phyloP scores from a whole-genome alignment of 2,888 invertebrate genomes.

The Hypomecis punctinalis region DNA sequence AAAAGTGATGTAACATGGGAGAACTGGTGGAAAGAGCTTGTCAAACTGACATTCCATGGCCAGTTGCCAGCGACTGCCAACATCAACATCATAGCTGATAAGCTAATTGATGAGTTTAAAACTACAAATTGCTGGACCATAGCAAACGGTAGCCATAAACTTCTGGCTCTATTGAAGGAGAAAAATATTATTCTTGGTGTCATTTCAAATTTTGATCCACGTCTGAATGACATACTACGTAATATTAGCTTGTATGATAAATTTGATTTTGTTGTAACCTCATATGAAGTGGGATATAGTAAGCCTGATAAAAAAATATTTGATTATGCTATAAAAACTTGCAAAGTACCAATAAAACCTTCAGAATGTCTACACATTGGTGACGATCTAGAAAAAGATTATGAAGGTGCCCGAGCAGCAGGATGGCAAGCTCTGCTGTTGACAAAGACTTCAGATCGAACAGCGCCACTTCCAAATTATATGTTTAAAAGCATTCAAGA shows the following conservation, averaged over 20 bases:
- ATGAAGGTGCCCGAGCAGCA: slow-evolving; percentile 88
- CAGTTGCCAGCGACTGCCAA: slow-evolving; percentile 65
- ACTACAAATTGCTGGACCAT: slow-evolving; percentile 90
- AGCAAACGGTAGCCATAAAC: slow-evolving; percentile 86
- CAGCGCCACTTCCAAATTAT: slow-evolving; percentile 51
- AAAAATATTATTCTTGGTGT: slow-evolving; percentile 87
- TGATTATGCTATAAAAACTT: slow-evolving; percentile 82
- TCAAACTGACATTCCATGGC: slow-evolving; percentile 87
- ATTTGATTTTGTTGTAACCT: slow-evolving; percentile 92
- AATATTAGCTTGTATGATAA: slow-evolving; percentile 88
- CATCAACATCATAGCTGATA: slow-evolving; percentile 76
- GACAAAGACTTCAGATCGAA: slow-evolving; percentile 41
- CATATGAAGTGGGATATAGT: slow-evolving; percentile 89
- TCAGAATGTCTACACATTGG: slow-evolving; percentile 93
- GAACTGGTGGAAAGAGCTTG: slow-evolving; percentile 92
- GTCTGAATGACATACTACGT: slow-evolving; percentile 88
- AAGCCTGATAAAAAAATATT: slow-evolving; percentile 93
- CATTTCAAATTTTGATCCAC: slow-evolving; percentile 95
- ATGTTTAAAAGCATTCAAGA: slow-evolving; percentile 63
- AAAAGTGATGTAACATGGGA: slow-evolving; percentile 88
- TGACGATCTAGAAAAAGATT: slow-evolving; percentile 91
- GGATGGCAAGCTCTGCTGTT: slow-evolving; percentile 89
- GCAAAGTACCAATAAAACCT: slow-evolving; percentile 75
- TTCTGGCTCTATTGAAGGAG: slow-evolving; percentile 86
- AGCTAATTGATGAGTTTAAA: slow-evolving; percentile 89